These are phyloP conservation scores for Macroramphosus scolopax DNA, from an alignment of 2,797 vertebrate genomes.

Conservation along the genomic window DNA sequence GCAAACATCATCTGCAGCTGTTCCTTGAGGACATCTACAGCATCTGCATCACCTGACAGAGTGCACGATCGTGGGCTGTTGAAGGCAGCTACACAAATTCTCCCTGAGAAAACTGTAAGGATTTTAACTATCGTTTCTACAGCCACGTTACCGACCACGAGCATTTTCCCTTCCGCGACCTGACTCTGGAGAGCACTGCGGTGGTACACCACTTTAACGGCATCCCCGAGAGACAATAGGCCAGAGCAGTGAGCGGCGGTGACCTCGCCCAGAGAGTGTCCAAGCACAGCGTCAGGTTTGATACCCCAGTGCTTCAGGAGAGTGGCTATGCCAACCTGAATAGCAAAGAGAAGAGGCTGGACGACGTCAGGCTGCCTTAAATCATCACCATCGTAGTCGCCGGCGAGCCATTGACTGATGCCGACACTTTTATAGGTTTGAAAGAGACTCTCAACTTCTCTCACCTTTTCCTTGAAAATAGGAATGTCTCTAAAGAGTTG, in stretches of 20 bases:
- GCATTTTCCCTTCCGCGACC: slow-evolving; percentile 84
- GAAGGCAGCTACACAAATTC: slow-evolving; percentile 80
- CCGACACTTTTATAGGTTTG: slow-evolving; percentile 59
- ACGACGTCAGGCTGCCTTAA: slow-evolving; percentile 72
- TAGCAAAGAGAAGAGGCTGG: slow-evolving; percentile 85
- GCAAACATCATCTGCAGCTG: slow-evolving; percentile 52
- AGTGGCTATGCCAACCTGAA: slow-evolving; percentile 80
- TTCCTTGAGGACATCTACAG: slow-evolving; percentile 45
- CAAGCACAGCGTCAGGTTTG: slow-evolving; percentile 74
- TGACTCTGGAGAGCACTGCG: slow-evolving; percentile 81
- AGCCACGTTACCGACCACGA: slow-evolving; percentile 83
- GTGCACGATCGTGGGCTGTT: slow-evolving; percentile 85
- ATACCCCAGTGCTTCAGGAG: slow-evolving; percentile 85
- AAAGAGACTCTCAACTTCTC: slow-evolving; percentile 79
- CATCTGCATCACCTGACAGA: slow-evolving; percentile 78
- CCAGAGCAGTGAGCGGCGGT: slow-evolving; percentile 86
- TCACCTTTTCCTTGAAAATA: slow-evolving; percentile 80
- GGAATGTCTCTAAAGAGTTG: slow-evolving; percentile 76
- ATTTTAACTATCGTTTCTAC: slow-evolving; percentile 69
- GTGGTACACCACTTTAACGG: slow-evolving; percentile 83
- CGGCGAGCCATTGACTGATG: slow-evolving; percentile 65
- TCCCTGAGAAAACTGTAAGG: slow-evolving; percentile 67
- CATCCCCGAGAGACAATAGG: slow-evolving; percentile 84
- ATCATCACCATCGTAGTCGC: slow-evolving; percentile 60
- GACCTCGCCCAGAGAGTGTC: slow-evolving; percentile 86